These are phyloP conservation scores for Torymus auratus DNA, from an alignment of 2,888 invertebrate species.

Conservation along the genomic window DNA sequence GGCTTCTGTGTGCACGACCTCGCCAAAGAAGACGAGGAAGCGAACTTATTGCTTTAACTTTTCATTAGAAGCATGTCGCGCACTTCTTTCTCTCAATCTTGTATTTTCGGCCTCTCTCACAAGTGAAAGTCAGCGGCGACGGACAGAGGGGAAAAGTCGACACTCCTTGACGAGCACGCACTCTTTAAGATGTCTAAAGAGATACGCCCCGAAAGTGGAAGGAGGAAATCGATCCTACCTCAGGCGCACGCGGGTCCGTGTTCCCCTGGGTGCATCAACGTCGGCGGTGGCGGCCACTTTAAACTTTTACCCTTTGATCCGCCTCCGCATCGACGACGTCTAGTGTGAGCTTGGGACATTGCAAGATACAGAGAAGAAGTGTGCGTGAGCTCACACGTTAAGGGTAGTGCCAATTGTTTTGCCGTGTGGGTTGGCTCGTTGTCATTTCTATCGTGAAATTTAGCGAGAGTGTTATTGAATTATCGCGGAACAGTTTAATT, in stretches of 20 bases:
- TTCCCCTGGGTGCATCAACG: background rate
- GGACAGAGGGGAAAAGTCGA: background rate
- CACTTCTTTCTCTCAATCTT: background rate
- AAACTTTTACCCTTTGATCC: slow-evolving; percentile 22
- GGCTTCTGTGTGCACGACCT: background rate
- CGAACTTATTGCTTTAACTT: slow-evolving; percentile 47
- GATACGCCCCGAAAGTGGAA: background rate
- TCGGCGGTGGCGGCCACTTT: background rate
- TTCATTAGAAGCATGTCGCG: slow-evolving; percentile 42
- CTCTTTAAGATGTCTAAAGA: slow-evolving; percentile 19
- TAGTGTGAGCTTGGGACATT: too few species aligned
- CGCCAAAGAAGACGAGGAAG: background rate
- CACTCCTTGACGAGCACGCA: background rate
- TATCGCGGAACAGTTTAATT: too few species aligned
- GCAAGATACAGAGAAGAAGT: too few species aligned
- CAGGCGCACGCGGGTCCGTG: background rate
- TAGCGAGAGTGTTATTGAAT: too few species aligned
- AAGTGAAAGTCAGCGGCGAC: slow-evolving; percentile 38
- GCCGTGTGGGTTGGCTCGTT: too few species aligned
- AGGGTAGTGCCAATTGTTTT: too few species aligned
- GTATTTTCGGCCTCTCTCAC: slow-evolving; percentile 21
- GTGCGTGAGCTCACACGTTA: too few species aligned
- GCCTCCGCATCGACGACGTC: background rate
- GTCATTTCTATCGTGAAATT: too few species aligned
- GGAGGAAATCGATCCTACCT: too few species aligned